Evolutionary conservation across 1,140 invertebrate genomes (phyloP), one percentile per base, ranked within the genome.

Genomic region (Lucilia sericata): DNA sequence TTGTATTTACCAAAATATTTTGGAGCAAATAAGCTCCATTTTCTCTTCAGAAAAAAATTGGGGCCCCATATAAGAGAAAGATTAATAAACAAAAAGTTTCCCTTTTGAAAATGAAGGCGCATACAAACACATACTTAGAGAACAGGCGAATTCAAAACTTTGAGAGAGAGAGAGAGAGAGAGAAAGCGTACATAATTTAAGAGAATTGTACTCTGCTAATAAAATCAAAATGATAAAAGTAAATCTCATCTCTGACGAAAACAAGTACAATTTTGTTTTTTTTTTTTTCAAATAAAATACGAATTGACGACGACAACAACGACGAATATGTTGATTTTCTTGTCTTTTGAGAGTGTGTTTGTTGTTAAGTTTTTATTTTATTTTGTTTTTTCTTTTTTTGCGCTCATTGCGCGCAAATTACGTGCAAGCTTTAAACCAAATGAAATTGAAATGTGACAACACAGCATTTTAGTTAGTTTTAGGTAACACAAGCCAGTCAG

Each of bases 351-450:
- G 65, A 25, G 51, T 70, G 49, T 47, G 80, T 82, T 30, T 55
- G 25, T 12, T 34, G 42, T 42, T 7, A 42, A 30, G 25, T 30
- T 30, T 30, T 30, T 30, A 30, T 30, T 30, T 30, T 76, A 21
- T 34, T 78, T 76, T 25, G 36, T 74, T 21, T 42, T 76, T 76
- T 76, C 17, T 13, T 10, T 80, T 82, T 82, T 82, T 65, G 82
- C 82, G 82, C 82, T 82, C 82, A 82, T 82, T 82, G 51, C 82
- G 81, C 81, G 65, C 82, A 82, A 82, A 82, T 82, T 82, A 82
- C 82, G 82, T 82, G 55, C 82, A 74, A 82, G 82, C 82, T 82
- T 82, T 70, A 70, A 21, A 78, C 36, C 7, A 14, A 60, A 70
- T 70, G 2, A 70, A 80, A 80, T 19, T 70, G 82, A 82, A 82